Conservation (phyloP, 2,888 invertebrate genomes). For the Artemia sinica region DNA sequence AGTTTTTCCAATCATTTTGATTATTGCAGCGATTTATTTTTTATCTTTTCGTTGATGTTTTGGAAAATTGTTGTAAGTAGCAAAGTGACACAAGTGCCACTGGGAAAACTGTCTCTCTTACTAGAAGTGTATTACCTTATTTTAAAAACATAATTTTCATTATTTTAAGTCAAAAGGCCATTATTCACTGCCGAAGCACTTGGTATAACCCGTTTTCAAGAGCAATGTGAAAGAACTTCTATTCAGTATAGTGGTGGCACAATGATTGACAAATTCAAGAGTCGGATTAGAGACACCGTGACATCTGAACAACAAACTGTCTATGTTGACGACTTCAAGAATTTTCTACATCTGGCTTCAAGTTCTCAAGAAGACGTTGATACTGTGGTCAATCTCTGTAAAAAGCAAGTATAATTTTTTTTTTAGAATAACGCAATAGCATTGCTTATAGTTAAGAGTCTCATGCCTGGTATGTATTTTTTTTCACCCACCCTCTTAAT, state of each 20-base stretch:
- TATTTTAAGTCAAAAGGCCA: constrained; percentile 30
- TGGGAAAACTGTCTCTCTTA: too few species aligned
- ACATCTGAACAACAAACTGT: constrained; percentile 39
- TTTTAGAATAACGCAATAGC: not conserved
- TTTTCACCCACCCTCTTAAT: too few species aligned
- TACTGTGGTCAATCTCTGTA: constrained; percentile 48
- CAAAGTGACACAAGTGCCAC: too few species aligned
- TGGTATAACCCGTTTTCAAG: constrained; percentile 44
- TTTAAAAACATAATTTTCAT: not conserved
- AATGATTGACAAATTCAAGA: constrained; percentile 45
- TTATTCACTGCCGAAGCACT: constrained; percentile 42
- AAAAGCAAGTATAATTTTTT: constrained; percentile 37
- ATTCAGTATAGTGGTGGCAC: constrained; percentile 40
- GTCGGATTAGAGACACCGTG: constrained; percentile 50
- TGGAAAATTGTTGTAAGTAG: too few species aligned
- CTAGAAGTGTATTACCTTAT: not conserved
- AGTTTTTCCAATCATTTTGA: too few species aligned
- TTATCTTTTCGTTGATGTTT: too few species aligned
- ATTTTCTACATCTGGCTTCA: constrained; percentile 53
- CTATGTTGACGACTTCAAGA: constrained; percentile 68
- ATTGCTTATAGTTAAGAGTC: not conserved
- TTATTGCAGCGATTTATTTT: too few species aligned
- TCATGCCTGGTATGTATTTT: too few species aligned
- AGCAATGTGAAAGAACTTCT: constrained; percentile 38
- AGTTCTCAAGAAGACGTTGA: constrained; percentile 42